A percentile compares a stretch with the other conserved stretches of the same genome.
Conservation (phyloP, 2,113 vertebrate genomes). For the Neoarius graeffei region DNA sequence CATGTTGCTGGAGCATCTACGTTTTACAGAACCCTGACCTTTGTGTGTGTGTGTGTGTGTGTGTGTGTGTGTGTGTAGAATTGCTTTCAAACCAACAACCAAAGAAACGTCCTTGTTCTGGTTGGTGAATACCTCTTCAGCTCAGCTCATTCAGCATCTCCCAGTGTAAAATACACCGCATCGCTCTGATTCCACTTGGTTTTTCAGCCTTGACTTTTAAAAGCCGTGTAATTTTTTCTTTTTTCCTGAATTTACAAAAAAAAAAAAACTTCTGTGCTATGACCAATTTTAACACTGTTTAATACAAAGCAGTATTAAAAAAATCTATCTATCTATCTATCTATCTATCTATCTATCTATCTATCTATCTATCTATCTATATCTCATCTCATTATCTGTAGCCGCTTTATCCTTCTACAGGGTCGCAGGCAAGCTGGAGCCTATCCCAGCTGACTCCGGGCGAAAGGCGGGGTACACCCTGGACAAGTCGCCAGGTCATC, state of each 20-base stretch:
- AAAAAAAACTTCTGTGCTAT: neutral
- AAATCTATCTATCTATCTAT: no score
- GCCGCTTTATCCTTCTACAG: no score
- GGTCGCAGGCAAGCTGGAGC: no score
- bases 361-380: no score
- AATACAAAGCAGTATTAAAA: neutral
- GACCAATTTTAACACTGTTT: neutral
- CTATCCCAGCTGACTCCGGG: no score
- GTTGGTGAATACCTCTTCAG: neutral
- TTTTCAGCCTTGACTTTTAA: neutral
- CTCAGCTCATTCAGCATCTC: neutral
- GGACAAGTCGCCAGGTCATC: no score
- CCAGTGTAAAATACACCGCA: neutral
- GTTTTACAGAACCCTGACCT: neutral
- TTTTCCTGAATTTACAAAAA: neutral
- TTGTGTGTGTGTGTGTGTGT: neutral
- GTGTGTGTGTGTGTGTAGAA: neutral
- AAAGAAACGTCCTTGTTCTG: neutral
- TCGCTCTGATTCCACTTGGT: neutral
- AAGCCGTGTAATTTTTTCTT: no score
- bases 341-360: no score
- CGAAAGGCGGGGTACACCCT: no score
- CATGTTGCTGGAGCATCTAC: neutral
- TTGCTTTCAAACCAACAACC: no score
- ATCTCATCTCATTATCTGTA: no score